Conservation (phyloP, 2,888 invertebrate species). For the Mechanitis mazaeus region DNA sequence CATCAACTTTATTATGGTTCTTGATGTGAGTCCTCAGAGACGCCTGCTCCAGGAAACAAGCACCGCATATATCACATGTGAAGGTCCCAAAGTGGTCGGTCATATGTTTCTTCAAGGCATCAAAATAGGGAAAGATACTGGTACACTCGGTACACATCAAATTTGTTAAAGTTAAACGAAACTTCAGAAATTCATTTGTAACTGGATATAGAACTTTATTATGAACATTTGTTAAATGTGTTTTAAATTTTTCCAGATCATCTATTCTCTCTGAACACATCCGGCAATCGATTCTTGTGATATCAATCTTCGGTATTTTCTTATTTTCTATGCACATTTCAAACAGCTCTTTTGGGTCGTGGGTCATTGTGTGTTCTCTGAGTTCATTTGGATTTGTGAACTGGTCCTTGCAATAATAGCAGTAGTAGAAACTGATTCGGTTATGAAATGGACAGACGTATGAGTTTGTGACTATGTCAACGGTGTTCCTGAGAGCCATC, state of each 20-base stretch:
- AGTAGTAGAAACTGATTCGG: slow-evolving; percentile 62
- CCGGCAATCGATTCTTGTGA: slow-evolving; percentile 62
- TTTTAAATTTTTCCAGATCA: slow-evolving; percentile 47
- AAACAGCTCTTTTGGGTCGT: slow-evolving; percentile 51
- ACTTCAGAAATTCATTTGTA: slow-evolving; percentile 57
- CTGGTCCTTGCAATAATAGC: slow-evolving; percentile 63
- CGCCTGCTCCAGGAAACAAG: slow-evolving; percentile 64
- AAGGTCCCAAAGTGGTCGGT: slow-evolving; percentile 60
- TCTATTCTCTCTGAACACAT: slow-evolving; percentile 56
- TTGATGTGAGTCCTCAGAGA: slow-evolving; percentile 65
- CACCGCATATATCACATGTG: slow-evolving; percentile 63
- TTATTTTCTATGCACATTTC: slow-evolving; percentile 54
- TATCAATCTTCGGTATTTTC: slow-evolving; percentile 64
- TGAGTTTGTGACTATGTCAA: slow-evolving; percentile 54
- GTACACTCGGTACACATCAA: slow-evolving; percentile 59
- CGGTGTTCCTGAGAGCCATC: slow-evolving; percentile 52
- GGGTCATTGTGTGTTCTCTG: slow-evolving; percentile 54
- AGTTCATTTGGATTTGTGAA: slow-evolving; percentile 61
- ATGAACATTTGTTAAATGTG: slow-evolving; percentile 48
- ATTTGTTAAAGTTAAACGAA: slow-evolving; percentile 51
- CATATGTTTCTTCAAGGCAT: slow-evolving; percentile 61
- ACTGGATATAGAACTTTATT: slow-evolving; percentile 43
- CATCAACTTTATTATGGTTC: slow-evolving; percentile 62
- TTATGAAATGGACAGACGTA: slow-evolving; percentile 63
- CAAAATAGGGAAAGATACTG: slow-evolving; percentile 55